These are phyloP conservation scores for Oryctolagus cuniculus DNA, from an alignment of 2,113 vertebrate genomes.

Conservation along the genomic window DNA sequence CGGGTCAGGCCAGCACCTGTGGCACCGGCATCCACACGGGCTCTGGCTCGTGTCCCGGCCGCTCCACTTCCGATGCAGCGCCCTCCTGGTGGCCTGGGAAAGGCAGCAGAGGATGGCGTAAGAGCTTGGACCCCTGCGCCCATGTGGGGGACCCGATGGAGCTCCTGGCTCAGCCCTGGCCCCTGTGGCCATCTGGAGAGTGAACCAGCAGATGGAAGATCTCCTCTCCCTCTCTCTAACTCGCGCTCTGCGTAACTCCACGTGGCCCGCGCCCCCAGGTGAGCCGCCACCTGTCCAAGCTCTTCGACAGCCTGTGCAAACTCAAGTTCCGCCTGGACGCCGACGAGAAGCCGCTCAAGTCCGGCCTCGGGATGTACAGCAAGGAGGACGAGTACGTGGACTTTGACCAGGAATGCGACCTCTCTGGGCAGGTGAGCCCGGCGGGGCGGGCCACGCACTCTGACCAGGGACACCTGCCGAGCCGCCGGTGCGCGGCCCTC, in stretches of 20 bases:
- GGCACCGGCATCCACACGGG: too few species aligned
- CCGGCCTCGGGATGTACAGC: constrained; percentile 87
- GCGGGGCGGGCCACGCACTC: rapidly evolving
- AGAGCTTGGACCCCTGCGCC: too few species aligned
- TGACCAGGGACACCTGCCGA: rapidly evolving
- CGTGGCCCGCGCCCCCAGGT: constrained; percentile 76
- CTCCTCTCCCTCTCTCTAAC: too few species aligned
- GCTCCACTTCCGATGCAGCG: too few species aligned
- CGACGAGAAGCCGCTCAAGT: constrained; percentile 60
- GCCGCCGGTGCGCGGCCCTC: too few species aligned
- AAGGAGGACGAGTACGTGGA: constrained; percentile 86
- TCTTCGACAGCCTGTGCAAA: constrained; percentile 88
- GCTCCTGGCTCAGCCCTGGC: too few species aligned
- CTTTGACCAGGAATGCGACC: constrained; percentile 83
- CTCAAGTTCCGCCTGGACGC: constrained; percentile 82
- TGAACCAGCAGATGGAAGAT: too few species aligned
- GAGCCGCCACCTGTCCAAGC: constrained; percentile 86
- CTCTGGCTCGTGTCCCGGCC: too few species aligned
- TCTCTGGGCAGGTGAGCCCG: constrained; percentile 86
- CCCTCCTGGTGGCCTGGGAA: too few species aligned
- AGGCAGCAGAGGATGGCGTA: too few species aligned
- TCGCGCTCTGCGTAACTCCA: rapidly evolving
- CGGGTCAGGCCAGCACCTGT: too few species aligned
- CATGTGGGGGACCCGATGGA: background rate
- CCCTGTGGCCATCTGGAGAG: too few species aligned